Base-by-base conservation (phyloP, 2,888 invertebrate species). In the Drosophila maculinotata region DNA sequence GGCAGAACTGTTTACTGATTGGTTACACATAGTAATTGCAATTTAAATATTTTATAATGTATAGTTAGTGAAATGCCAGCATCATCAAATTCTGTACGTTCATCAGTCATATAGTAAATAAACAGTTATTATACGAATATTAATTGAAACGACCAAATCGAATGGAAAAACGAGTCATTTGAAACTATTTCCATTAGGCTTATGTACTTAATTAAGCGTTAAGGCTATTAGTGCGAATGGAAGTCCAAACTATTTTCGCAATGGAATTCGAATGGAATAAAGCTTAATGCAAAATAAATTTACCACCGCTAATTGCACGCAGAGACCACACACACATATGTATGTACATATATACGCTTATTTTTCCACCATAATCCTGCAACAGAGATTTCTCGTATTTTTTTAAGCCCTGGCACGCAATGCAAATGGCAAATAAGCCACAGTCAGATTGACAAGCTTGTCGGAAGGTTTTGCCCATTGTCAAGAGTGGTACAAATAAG, bases 291-390 rank as follows among this genome's bases (percentile, higher is more conserved):
- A 62, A 48, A 74, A 77, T 59, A 66, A 67, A 74, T 60, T 60
- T 62, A 44, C 64, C 49, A 59, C 70, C 60, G 62, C 77, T 76
- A 74, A 77, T 77, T 76, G 70, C 67, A 77, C 71, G 35, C 72
- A 68, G 45, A 45, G 52, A 45, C 39, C 38, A 26, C 31, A 48
- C 31, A 45, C 35, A 41, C 31, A 59, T 14, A 39, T 6, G 10
- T 8, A 33, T 8, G 12, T 25, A 12, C 36, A 39, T 14, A n/a
- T 15, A 41, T 5, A 33, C 38, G 54, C 30, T 33, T 38, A 7
- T 17, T 1, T 39, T 20, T 25, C 33, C 15, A 23, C 36, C 41
- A 53, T 73, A 69, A 72, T 53, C 76, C 65, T 41, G 35, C 33
- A 23, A 23, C 44, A 20, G 25, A 33, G 53, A 38, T 68, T 26